Evolutionary conservation across 1,140 invertebrate species (phyloP).

Genomic region (Musca domestica): DNA sequence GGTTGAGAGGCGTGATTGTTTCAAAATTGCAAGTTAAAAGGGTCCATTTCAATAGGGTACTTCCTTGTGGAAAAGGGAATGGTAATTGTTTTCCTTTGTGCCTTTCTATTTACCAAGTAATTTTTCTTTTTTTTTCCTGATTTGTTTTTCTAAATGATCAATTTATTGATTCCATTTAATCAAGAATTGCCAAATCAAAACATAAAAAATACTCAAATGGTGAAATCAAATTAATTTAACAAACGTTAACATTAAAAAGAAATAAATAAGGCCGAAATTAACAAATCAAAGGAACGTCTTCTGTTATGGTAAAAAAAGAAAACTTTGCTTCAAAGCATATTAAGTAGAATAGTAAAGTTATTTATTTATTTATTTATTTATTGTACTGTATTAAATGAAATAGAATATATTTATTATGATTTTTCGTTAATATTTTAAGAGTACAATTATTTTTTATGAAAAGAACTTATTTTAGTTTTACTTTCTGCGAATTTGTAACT

Average conservation of each 20-base stretch:
- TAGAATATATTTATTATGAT: background rate
- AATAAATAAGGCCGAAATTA: slow-evolving; percentile 9
- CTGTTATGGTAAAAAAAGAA: no score
- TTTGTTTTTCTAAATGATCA: no score
- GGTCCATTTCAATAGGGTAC: no score
- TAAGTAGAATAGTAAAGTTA: slow-evolving; percentile 15
- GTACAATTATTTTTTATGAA: slow-evolving; percentile 12
- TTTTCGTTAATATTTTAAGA: slow-evolving; percentile 1
- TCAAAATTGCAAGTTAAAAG: no score
- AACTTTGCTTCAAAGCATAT: slow-evolving; percentile 26
- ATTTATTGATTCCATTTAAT: background rate
- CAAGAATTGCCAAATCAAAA: slow-evolving; percentile 5
- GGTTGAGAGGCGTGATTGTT: no score
- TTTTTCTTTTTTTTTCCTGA: no score
- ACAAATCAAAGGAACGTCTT: no score
- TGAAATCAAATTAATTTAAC: slow-evolving; percentile 3
- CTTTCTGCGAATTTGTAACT: slow-evolving; percentile 10
- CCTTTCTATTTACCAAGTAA: no score
- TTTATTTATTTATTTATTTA: no score
- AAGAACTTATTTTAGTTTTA: background rate
- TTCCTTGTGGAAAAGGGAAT: no score
- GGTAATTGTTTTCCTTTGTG: no score
- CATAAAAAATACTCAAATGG: background rate
- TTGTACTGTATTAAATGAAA: background rate
- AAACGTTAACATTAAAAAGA: background rate